Conservation (phyloP, 2,113 vertebrate genomes). For the Pica pica region DNA sequence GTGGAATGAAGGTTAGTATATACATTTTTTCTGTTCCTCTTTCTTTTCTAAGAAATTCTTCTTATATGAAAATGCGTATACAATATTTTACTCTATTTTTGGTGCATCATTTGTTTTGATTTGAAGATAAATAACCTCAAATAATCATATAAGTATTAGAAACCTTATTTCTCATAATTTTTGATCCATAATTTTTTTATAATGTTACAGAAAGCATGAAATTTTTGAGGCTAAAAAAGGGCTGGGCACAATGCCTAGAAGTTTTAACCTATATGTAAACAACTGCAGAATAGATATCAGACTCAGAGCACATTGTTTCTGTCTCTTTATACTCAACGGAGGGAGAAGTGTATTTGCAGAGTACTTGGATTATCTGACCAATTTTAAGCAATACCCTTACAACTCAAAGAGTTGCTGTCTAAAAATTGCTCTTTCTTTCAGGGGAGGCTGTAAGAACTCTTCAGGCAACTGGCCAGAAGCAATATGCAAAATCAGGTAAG, state of each 20-base stretch:
- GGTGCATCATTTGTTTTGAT: background rate
- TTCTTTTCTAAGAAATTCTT: background rate
- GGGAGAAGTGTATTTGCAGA: background rate
- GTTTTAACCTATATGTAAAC: background rate
- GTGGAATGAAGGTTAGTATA: background rate
- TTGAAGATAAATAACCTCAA: background rate
- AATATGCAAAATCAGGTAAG: background rate
- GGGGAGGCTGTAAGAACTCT: background rate
- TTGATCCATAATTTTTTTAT: background rate
- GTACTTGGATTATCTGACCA: background rate
- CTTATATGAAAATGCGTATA: background rate
- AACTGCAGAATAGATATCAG: background rate
- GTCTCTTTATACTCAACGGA: background rate
- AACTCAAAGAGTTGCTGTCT: background rate
- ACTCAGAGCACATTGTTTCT: background rate
- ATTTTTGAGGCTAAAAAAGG: background rate
- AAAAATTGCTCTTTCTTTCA: background rate
- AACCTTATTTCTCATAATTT: background rate
- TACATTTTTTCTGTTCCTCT: background rate
- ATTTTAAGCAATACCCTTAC: background rate
- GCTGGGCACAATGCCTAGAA: background rate
- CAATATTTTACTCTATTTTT: background rate
- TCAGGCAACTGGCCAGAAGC: background rate
- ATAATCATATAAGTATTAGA: background rate
- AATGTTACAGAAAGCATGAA: background rate